These are phyloP conservation scores for Chrysodeixis includens DNA, from an alignment of 2,888 invertebrate species.

Conservation along the genomic window DNA sequence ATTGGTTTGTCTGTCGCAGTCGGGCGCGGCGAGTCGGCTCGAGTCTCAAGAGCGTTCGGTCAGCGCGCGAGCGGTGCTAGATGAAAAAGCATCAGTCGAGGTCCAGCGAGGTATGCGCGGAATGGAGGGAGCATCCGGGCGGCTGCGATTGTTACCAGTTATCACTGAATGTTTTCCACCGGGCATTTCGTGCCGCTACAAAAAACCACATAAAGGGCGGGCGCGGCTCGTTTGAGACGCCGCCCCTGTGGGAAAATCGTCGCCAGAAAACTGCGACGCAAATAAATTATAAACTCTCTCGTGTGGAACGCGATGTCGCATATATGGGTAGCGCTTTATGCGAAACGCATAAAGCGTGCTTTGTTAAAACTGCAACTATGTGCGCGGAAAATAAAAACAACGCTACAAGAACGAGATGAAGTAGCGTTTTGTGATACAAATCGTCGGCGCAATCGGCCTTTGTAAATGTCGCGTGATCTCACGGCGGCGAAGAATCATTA, in stretches of 20 bases:
- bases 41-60: constrained; percentile 72
- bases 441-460: constrained; percentile 75
- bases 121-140: constrained; percentile 88
- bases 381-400: constrained; percentile 55
- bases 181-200: constrained; percentile 87
- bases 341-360: constrained; percentile 73
- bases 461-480: constrained; percentile 79
- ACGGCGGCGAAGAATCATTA: constrained; percentile 82
- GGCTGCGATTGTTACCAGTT: constrained; percentile 89
- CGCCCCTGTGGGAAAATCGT: constrained; percentile 89
- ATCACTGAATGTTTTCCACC: constrained; percentile 89
- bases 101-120: constrained; percentile 85
- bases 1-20: constrained; percentile 54
- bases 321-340: constrained; percentile 66
- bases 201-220: constrained; percentile 89
- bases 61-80: constrained; percentile 73
- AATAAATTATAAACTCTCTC: constrained; percentile 88
- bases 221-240: constrained; percentile 87
- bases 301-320: constrained; percentile 80
- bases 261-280: constrained; percentile 88
- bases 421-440: constrained; percentile 72
- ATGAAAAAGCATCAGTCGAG: constrained; percentile 85
- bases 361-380: constrained; percentile 74
- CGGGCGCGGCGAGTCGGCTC: constrained; percentile 42
- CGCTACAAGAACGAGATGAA: constrained; percentile 53